Evolutionary conservation across 2,888 invertebrate species (phyloP).

Genomic region (Mimachlamys varia): DNA sequence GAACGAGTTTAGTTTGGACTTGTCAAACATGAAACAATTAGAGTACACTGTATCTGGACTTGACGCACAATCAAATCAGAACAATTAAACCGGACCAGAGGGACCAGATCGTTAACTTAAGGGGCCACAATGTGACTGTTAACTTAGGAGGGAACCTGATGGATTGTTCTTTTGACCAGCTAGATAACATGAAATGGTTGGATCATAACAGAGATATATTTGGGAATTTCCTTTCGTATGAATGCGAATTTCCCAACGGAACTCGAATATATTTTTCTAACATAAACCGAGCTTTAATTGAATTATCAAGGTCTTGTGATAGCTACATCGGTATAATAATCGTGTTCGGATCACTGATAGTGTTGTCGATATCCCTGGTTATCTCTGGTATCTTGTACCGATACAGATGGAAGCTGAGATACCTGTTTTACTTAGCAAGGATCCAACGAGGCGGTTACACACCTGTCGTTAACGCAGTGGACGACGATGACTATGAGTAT

Average conservation of each 20-base stretch:
- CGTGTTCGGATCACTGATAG: not conserved
- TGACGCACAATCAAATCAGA: not conserved
- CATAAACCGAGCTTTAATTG: not conserved
- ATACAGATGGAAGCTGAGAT: conserved; percentile 58
- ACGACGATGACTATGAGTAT: conserved; percentile 45
- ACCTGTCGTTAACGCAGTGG: conserved; percentile 37
- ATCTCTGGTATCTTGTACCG: conserved; percentile 50
- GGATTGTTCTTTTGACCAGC: not conserved
- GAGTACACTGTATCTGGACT: not conserved
- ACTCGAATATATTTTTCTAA: not conserved
- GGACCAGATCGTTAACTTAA: not conserved
- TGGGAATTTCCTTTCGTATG: not conserved
- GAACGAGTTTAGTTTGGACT: not conserved
- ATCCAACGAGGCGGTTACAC: conserved; percentile 44
- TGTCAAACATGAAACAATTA: not conserved
- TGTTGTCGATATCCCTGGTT: conserved; percentile 34
- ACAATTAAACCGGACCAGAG: not conserved
- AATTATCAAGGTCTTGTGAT: not conserved
- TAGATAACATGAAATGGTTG: conserved; percentile 7
- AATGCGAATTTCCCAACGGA: not conserved
- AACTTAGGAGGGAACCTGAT: not conserved
- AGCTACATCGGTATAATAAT: not conserved
- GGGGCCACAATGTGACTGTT: not conserved
- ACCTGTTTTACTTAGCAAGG: conserved; percentile 52
- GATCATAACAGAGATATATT: not conserved